Evolutionary conservation across 2,113 vertebrate genomes (phyloP), one percentile per base, ranked within the genome.

Genomic region (Hassar affinis): DNA sequence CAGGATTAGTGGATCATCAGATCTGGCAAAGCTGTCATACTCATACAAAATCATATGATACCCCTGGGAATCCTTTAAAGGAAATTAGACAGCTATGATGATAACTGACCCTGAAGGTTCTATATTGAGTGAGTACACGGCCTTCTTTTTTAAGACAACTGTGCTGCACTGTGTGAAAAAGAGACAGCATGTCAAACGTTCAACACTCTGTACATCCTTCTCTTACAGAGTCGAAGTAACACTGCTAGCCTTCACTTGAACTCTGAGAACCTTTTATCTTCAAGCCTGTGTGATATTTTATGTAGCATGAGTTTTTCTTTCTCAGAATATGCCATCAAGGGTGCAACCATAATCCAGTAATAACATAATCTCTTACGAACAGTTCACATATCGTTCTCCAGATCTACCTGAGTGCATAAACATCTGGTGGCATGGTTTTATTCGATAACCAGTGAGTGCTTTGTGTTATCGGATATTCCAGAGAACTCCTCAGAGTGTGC

Each of bases 391-490:
- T 49, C 35, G n/a, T 79, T 79, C 20, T 52, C 54, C 33, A 49
- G 47, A 66, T 22, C 12, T 51, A 33, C 12, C 42, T 51, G 47
- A 80, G 45, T 15, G 74, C 15, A 61, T 61, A 62, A 27, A 62
- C 8, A 79, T 72, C n/a, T 79, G 42, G 49, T 51, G 49, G 18
- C 27, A 75, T 72, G 54, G 42, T 22, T 52, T 6, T 76, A 42
- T 61, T 11, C 27, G 11, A 66, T 33, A 61, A 54, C 7, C 57
- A 76, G 12, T 64, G 52, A 59, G 75, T 38, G 4, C 54, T 52
- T 78, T 33, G 35, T 56, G 47, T 61, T 76, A 83, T 79, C 49
- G 75, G 17, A 82, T 82, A 47, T 80, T 80, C 64, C 15, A 47
- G 49, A 42, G 62, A 76, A 38, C 47, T 83, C 51, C 11, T 20